Base-by-base conservation (phyloP, 2,113 vertebrate genomes). In the Otocyon megalotis region DNA sequence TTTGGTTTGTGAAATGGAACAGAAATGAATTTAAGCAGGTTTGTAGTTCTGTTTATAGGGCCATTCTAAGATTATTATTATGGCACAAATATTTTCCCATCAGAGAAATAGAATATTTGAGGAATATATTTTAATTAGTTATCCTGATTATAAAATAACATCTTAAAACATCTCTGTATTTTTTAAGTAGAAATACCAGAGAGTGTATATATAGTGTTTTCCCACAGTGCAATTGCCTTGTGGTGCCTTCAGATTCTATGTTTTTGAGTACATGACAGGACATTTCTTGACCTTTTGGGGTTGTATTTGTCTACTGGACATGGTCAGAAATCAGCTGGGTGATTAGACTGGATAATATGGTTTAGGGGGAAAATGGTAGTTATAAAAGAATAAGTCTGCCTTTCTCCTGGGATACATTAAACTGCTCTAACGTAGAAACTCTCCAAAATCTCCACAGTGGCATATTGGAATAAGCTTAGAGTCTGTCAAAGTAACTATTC, bases 231-330 rank as follows among this genome's bases (percentile, higher is more conserved):
- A 81, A 8, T 86, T 86, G 35, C 54, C 30, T 89, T 87, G 28
- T 50, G 69, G 26, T 54, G 43, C 62, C 32, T 93, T 96, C 35
- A 86, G 16, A 67, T 93, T 93, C 84, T 32, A 6, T 80, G 11
- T 79, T 85, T 95, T 81, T 84, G n/a, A 88, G 22, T 74, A 69
- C 56, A 4, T 95, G 43, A n/a, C 28, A 82, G 48, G 77, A 35
- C 22, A 65, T 87, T 90, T 94, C 30, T 80, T 96, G 69, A 90
- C 17, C 28, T 84, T 58, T 56, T 94, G 77, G 93, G 65, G 19
- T 76, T 95, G 3, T 58, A 74, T 93, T 94, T 97, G n/a, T 81
- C 35, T 81, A 26, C 85, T 74, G 86, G 86, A 77, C 93, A 93
- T 91, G 32, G 26, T 77, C 35, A 94, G 24, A 81, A 22, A 13